A percentile compares a stretch with the other conserved stretches of the same genome.
These are phyloP conservation scores for Regulus satrapa DNA, from an alignment of 2,113 vertebrate genomes.

Conservation along the genomic window DNA sequence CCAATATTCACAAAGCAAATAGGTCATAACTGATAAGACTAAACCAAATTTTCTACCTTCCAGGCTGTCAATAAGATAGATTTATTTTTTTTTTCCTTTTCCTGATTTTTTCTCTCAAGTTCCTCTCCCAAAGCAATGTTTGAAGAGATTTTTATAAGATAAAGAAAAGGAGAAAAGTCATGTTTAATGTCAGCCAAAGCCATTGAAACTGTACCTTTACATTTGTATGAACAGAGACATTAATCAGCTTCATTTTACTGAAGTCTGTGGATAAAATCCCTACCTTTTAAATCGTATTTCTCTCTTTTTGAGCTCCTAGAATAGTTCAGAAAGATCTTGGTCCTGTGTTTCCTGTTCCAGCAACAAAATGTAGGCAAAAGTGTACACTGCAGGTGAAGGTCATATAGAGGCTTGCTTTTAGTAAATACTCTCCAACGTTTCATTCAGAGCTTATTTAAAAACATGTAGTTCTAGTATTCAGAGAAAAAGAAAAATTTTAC, in stretches of 20 bases:
- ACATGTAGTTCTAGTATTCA: not conserved
- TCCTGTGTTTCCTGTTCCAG: not conserved
- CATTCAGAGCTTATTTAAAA: not conserved
- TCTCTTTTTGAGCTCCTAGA: not conserved
- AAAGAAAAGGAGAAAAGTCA: not conserved
- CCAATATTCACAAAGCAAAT: not conserved
- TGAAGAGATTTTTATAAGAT: not conserved
- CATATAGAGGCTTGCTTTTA: not conserved
- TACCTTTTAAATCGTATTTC: not conserved
- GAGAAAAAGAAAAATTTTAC: not conserved
- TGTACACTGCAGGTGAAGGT: not conserved
- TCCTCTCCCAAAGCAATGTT: not conserved
- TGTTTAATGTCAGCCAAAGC: not conserved
- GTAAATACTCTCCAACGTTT: not conserved
- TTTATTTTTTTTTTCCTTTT: not conserved
- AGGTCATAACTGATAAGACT: not conserved
- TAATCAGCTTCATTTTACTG: not conserved
- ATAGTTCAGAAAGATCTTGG: not conserved
- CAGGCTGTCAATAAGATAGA: not conserved
- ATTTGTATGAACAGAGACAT: not conserved
- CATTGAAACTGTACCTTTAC: not conserved
- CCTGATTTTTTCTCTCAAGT: not conserved
- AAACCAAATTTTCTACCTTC: not conserved
- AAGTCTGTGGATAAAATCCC: not conserved
- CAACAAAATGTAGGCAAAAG: not conserved